phyloP scores from a whole-genome alignment of 2,113 vertebrate species.

The Pangasianodon hypophthalmus region DNA sequence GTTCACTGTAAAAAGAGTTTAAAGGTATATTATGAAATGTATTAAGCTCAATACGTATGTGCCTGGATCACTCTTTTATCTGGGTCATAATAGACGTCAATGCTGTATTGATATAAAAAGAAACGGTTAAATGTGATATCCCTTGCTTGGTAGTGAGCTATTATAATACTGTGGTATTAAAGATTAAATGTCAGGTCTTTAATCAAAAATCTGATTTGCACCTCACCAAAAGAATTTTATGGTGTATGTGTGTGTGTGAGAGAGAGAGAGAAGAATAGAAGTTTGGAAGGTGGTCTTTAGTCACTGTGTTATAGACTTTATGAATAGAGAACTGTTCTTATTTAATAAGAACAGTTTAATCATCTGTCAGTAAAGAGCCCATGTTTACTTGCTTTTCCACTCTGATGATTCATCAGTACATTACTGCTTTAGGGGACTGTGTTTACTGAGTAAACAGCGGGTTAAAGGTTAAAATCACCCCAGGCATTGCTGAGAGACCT shows the following conservation, averaged over 20 bases:
- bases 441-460: neutral
- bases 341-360: slow-evolving; percentile 36
- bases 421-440: slow-evolving; percentile 12
- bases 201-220: neutral
- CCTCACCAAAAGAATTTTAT: neutral
- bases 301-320: slow-evolving; percentile 25
- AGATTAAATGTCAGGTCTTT: neutral
- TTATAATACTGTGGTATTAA: neutral
- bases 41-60: neutral
- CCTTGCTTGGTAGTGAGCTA: neutral
- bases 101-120: neutral
- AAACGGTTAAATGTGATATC: neutral
- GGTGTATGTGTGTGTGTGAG: neutral
- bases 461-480: slow-evolving; percentile 25
- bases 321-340: neutral
- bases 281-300: neutral
- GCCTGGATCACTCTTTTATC: neutral
- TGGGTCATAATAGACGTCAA: neutral
- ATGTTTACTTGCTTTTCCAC: neutral
- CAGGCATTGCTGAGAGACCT: slow-evolving; percentile 21
- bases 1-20: neutral
- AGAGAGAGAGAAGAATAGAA: neutral
- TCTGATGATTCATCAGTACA: slow-evolving; percentile 19
- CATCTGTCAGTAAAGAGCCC: neutral
- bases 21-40: neutral